These are phyloP conservation scores for Polyergus mexicanus DNA, from an alignment of 1,140 invertebrate genomes.

Conservation along the genomic window DNA sequence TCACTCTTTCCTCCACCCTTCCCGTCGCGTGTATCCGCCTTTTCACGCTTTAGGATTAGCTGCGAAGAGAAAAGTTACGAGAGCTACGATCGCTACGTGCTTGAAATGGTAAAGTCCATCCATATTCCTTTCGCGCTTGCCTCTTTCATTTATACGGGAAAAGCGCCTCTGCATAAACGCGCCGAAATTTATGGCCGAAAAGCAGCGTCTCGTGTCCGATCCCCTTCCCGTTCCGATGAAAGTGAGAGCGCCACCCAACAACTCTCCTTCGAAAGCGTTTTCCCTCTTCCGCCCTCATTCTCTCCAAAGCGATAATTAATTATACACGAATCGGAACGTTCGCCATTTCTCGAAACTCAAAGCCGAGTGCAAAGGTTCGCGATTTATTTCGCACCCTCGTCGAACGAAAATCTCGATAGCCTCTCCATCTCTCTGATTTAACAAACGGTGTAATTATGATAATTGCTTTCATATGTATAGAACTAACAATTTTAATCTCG, in stretches of 20 bases:
- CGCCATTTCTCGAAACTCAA: background rate
- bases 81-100: constrained; percentile 74
- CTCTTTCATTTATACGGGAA: constrained; percentile 69
- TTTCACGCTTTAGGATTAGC: constrained; percentile 66
- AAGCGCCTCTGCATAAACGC: constrained; percentile 65
- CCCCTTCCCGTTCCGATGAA: background rate
- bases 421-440: background rate
- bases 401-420: background rate
- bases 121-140: constrained; percentile 67
- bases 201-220: constrained; percentile 39
- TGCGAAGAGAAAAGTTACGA: constrained; percentile 62
- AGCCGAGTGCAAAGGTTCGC: background rate
- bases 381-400: background rate
- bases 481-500: background rate
- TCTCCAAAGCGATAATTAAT: constrained; percentile 64
- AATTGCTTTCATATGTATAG: background rate
- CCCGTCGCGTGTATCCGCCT: constrained; percentile 7
- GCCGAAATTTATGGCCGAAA: constrained; percentile 64
- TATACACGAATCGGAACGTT: constrained; percentile 18
- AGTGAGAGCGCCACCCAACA: constrained; percentile 26
- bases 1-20: background rate
- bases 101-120: constrained; percentile 69
- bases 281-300: background rate
- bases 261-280: background rate
- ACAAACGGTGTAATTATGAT: background rate